Conservation (phyloP, 2,888 invertebrate genomes). For the Caenorhabditis japonica region DNA sequence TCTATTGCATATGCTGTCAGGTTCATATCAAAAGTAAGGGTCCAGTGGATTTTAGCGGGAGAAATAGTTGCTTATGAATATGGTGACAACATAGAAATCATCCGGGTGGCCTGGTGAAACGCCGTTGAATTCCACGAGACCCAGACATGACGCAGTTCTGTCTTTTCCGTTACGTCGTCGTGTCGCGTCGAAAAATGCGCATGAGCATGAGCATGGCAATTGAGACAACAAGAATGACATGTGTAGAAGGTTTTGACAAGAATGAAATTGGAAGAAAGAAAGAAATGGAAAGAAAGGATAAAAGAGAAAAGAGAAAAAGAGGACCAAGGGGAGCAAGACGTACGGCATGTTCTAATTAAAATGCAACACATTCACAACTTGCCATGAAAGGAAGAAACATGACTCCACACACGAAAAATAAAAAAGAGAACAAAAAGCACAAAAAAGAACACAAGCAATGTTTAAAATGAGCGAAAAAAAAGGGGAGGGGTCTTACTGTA, state of each 20-base stretch:
- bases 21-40: conserved; percentile 26
- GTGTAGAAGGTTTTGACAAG: conserved; percentile 53
- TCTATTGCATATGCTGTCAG: conserved; percentile 35
- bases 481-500: too few relatives aligned
- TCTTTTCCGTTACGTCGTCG: conserved; percentile 38
- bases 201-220: conserved; percentile 21
- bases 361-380: conserved; percentile 53
- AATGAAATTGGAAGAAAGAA: conserved; percentile 47
- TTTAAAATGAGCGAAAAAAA: neutral
- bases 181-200: conserved; percentile 37
- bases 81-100: conserved; percentile 27
- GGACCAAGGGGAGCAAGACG: too few relatives aligned
- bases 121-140: conserved; percentile 36
- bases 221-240: conserved; percentile 55
- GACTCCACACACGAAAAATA: too few relatives aligned
- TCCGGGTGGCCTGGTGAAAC: conserved; percentile 1
- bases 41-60: conserved; percentile 15
- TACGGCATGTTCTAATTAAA: conserved; percentile 52
- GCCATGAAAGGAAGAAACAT: conserved; percentile 8
- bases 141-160: conserved; percentile 37
- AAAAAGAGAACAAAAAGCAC: conserved; percentile 7
- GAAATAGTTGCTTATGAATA: conserved; percentile 40
- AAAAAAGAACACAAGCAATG: neutral
- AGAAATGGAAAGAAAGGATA: conserved; percentile 11
- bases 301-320: conserved; percentile 18